Evolutionary conservation across 1,140 invertebrate genomes (phyloP).

Genomic region (Drosophila teissieri): DNA sequence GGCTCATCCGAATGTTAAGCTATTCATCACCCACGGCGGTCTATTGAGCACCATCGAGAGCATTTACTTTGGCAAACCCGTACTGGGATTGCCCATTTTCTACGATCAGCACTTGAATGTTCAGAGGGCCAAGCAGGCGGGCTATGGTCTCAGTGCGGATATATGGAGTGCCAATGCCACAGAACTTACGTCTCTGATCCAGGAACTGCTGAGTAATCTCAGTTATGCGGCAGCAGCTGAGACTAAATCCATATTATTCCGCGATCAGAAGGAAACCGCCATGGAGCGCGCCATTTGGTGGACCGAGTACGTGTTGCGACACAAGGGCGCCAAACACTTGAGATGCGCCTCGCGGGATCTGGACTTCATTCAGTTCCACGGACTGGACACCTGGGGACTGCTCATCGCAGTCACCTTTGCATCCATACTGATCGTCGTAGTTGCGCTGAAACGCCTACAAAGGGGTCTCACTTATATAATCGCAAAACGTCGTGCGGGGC

Average conservation of each 20-base stretch:
- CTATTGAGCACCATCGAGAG: constrained; percentile 90
- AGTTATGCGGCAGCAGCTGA: constrained; percentile 46
- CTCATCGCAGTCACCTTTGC: constrained; percentile 16
- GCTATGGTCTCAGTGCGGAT: constrained; percentile 84
- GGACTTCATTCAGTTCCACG: constrained; percentile 85
- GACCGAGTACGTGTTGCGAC: constrained; percentile 88
- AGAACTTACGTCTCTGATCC: constrained; percentile 25
- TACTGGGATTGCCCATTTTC: constrained; percentile 89
- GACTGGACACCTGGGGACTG: constrained; percentile 85
- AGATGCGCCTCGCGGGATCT: constrained; percentile 57
- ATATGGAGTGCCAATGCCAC: constrained; percentile 42
- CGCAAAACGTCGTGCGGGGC: constrained; percentile 67
- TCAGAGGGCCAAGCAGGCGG: constrained; percentile 84
- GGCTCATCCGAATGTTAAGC: constrained; percentile 89
- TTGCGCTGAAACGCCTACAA: constrained; percentile 10
- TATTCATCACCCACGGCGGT: constrained; percentile 91
- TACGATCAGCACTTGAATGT: constrained; percentile 88
- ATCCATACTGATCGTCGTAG: background rate
- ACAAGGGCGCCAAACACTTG: constrained; percentile 82
- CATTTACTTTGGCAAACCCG: constrained; percentile 89
- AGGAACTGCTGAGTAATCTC: constrained; percentile 48
- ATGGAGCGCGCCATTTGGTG: constrained; percentile 89
- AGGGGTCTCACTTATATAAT: constrained; percentile 40
- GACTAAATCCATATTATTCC: constrained; percentile 60
- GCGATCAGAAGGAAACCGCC: constrained; percentile 87